phyloP scores from a whole-genome alignment of 2,888 invertebrate genomes.

The Nomada fucata region DNA sequence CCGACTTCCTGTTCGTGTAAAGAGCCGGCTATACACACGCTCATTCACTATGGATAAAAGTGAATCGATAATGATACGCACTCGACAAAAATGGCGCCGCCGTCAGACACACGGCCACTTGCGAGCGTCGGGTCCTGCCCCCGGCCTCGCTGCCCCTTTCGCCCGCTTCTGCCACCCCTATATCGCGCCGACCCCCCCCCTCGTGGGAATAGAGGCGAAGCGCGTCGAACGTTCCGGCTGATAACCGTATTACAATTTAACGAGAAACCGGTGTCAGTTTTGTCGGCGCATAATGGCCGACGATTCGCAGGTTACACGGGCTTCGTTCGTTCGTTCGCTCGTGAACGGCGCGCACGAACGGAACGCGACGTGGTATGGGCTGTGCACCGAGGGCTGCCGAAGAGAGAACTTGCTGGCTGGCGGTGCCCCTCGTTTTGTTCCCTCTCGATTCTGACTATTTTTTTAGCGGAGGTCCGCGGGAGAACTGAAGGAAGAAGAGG shows the following conservation, averaged over 20 bases:
- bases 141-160: background rate
- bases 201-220: conserved; percentile 77
- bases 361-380: conserved; percentile 33
- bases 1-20: conserved; percentile 72
- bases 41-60: conserved; percentile 73
- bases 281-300: conserved; percentile 69
- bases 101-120: conserved; percentile 55
- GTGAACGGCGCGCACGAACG: conserved; percentile 8
- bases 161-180: background rate
- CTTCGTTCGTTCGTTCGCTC: conserved; percentile 5
- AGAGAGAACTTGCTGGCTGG: conserved; percentile 42
- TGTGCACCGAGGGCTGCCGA: conserved; percentile 10
- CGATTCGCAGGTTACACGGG: conserved; percentile 49
- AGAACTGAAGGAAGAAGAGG: background rate
- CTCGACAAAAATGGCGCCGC: conserved; percentile 77
- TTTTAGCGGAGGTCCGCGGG: background rate
- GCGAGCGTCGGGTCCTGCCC: conserved; percentile 35
- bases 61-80: conserved; percentile 81
- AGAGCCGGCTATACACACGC: conserved; percentile 61
- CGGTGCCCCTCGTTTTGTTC: conserved; percentile 2
- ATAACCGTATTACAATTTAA: conserved; percentile 79
- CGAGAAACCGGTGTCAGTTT: conserved; percentile 76
- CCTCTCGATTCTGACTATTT: background rate
- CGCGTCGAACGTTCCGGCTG: conserved; percentile 78
- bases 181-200: conserved; percentile 12